phyloP scores from a whole-genome alignment of 2,888 invertebrate genomes.

The Anthrax anthrax region DNA sequence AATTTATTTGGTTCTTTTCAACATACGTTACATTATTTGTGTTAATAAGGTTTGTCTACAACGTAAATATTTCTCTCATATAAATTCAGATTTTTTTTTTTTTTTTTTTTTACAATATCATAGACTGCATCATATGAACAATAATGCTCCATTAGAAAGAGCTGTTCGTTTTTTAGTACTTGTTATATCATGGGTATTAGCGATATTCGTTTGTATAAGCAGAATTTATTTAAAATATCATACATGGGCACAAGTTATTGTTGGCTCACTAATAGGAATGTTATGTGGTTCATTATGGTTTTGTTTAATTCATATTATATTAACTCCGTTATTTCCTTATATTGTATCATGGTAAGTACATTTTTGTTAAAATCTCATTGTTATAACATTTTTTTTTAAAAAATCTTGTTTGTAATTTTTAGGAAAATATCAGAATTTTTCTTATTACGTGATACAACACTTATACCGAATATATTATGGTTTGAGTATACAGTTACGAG shows the following conservation, averaged over 20 bases:
- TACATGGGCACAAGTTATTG: constrained; percentile 63
- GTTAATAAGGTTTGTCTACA: constrained; percentile 53
- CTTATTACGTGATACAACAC: constrained; percentile 72
- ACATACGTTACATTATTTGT: constrained; percentile 73
- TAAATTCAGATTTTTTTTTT: constrained; percentile 7
- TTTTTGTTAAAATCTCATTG: not conserved
- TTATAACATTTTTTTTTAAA: not conserved
- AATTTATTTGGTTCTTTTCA: constrained; percentile 85
- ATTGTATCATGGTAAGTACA: constrained; percentile 69
- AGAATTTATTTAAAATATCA: constrained; percentile 82
- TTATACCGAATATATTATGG: constrained; percentile 86
- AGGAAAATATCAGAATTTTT: constrained; percentile 77
- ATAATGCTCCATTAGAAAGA: constrained; percentile 60
- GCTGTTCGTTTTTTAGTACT: constrained; percentile 55
- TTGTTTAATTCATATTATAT: constrained; percentile 56
- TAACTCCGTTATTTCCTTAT: constrained; percentile 74
- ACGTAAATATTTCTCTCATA: not conserved
- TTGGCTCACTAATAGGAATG: constrained; percentile 60
- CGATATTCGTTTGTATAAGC: constrained; percentile 48
- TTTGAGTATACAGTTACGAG: constrained; percentile 83
- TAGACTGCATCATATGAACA: constrained; percentile 72
- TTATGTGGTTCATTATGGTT: constrained; percentile 71
- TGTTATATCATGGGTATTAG: constrained; percentile 42
- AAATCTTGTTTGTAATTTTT: constrained; percentile 12
- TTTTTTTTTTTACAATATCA: constrained; percentile 16